Evolutionary conservation across 2,113 vertebrate species (phyloP).

Genomic region (Esox niger): DNA sequence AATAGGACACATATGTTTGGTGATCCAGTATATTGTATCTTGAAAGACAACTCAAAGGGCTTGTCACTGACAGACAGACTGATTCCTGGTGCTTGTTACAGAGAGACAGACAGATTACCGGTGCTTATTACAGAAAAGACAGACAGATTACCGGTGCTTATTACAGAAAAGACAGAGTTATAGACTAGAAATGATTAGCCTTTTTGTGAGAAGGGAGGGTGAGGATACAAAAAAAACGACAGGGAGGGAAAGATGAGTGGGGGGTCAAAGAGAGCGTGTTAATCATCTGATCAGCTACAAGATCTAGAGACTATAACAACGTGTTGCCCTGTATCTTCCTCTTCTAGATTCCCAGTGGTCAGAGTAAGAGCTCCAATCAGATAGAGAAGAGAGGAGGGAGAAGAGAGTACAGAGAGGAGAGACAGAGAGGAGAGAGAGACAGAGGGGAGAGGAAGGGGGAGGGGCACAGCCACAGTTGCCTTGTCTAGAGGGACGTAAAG

Average conservation of each 20-base stretch:
- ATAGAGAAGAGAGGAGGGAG: slow-evolving; percentile 39
- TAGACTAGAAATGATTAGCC: too few species aligned
- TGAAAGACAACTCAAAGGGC: too few species aligned
- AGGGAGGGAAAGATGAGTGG: neutral
- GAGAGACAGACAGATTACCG: neutral
- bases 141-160: neutral
- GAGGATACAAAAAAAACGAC: neutral
- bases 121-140: too few species aligned
- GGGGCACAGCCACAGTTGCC: slow-evolving; percentile 26
- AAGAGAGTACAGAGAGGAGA: neutral
- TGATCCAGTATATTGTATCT: too few species aligned
- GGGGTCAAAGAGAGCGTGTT: neutral
- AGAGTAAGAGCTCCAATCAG: slow-evolving; percentile 38
- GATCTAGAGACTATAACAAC: slow-evolving; percentile 2
- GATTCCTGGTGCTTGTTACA: too few species aligned
- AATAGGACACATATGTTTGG: too few species aligned
- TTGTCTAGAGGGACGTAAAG: slow-evolving; percentile 49
- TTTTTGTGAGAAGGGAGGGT: neutral
- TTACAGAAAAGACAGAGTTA: too few species aligned
- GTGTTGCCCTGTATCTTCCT: slow-evolving; percentile 32
- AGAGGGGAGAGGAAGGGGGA: slow-evolving; percentile 55
- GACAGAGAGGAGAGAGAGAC: neutral
- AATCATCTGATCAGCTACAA: neutral
- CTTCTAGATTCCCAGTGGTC: slow-evolving; percentile 26
- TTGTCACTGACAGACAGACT: too few species aligned